Percentiles rank a stretch among this genome's conserved stretches.
phyloP scores from a whole-genome alignment of 1,140 invertebrate species.

The Calycopis cecrops region DNA sequence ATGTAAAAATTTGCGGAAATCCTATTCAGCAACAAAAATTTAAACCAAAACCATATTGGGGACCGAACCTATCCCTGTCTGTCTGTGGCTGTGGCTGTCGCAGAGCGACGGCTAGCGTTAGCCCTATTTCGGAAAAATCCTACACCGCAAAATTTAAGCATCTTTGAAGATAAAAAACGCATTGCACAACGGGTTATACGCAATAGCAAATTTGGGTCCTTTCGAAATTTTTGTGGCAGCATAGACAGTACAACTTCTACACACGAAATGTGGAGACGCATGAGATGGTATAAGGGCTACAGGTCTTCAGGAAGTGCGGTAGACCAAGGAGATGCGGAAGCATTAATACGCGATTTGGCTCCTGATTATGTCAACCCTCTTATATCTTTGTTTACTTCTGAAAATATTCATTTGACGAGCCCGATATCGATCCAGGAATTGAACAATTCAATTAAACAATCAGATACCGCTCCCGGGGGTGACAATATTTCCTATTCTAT shows the following conservation, averaged over 20 bases:
- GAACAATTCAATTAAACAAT: too few relatives aligned
- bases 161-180: conserved; percentile 10
- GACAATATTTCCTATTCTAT: too few relatives aligned
- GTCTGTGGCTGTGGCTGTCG: too few relatives aligned
- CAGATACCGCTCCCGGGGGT: too few relatives aligned
- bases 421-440: too few relatives aligned
- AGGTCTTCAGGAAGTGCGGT: too few relatives aligned
- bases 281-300: conserved; percentile 10
- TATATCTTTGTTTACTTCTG: too few relatives aligned
- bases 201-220: background rate
- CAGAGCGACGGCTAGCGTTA: conserved; percentile 18
- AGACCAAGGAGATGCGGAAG: too few relatives aligned
- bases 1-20: conserved; percentile 17
- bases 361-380: too few relatives aligned
- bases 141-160: conserved; percentile 22
- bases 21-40: conserved; percentile 17
- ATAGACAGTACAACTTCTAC: background rate
- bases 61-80: conserved; percentile 15
- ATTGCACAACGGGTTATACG: background rate
- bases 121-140: conserved; percentile 26
- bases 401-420: too few relatives aligned
- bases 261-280: conserved; percentile 6
- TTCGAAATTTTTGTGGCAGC: background rate
- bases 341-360: too few relatives aligned
- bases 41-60: conserved; percentile 25